Base-by-base conservation (phyloP, 1,140 invertebrate genomes). In the Drosophila kurseongensis region DNA sequence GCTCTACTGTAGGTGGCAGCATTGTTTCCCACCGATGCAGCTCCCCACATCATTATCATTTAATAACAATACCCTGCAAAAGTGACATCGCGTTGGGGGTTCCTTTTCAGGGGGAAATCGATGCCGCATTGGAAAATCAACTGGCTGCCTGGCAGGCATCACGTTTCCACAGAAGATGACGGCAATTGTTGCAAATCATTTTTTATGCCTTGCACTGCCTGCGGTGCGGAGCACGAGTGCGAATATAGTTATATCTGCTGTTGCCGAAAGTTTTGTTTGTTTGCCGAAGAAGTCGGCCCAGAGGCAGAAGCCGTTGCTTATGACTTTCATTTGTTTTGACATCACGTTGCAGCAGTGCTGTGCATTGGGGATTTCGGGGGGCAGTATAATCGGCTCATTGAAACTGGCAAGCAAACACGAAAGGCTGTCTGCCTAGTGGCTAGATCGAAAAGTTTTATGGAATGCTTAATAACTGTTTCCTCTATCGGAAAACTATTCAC, bases 111-210 rank as follows among this genome's bases (percentile, higher is more conserved):
- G 35, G 59, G 44, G 75, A 81, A 88, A 88, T 88, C 83, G 78
- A 82, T 79, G 60, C 36, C 59, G 44, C 60, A 74, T 74, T 77
- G 69, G 69, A 83, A 86, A 86, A 79, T 88, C 63, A 75, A 80
- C 63, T 66, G 14, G 59, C 69, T 78, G 59, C 85, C 78, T 80
- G 38, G 67, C n/a, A 75, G 84, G 74, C 75, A 63, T 90, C 84
- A 89, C 84, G 84, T 90, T 89, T 85, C 75, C 54, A 54, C 61
- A 41, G 57, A 75, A 83, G 76, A 80, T 78, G 85, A 90, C 65
- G 85, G 78, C 85, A 89, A 90, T 89, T 90, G 80, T 85, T 90
- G 85, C 85, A 85, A 89, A 90, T 89, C 78, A 89, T 89, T 89
- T 89, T 74, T 81, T 85, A 90, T 90, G 76, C 72, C 84, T 60